Percentiles rank a stretch among this genome's conserved stretches.
These are phyloP conservation scores for Caenorhabditis sp. DNA, from an alignment of 2,888 invertebrate genomes.

Conservation along the genomic window DNA sequence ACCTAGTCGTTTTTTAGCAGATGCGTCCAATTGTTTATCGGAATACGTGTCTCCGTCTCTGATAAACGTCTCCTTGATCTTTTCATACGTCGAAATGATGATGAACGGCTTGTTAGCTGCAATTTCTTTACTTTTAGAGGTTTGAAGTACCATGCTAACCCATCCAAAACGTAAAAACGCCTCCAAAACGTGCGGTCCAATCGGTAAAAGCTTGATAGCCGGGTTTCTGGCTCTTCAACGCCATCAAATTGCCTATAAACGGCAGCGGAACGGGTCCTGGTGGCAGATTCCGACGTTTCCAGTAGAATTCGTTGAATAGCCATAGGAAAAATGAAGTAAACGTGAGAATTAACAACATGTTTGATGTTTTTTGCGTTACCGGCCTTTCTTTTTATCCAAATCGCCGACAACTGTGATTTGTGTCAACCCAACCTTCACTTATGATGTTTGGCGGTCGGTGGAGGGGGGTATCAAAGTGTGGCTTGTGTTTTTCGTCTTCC, in stretches of 20 bases:
- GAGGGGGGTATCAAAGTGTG: slow-evolving; percentile 19
- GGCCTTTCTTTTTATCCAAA: not conserved
- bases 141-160: no score
- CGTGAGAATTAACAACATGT: slow-evolving; percentile 34
- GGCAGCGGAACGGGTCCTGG: slow-evolving; percentile 53
- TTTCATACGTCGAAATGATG: not conserved
- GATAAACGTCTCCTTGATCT: slow-evolving; percentile 9
- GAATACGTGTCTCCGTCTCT: slow-evolving; percentile 20
- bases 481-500: slow-evolving; percentile 27
- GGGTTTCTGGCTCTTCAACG: slow-evolving; percentile 23
- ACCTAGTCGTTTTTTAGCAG: slow-evolving; percentile 4
- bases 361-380: not conserved
- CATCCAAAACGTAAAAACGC: no score
- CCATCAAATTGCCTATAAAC: slow-evolving; percentile 41
- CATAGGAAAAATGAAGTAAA: slow-evolving; percentile 17
- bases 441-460: no score
- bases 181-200: not conserved
- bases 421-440: not conserved
- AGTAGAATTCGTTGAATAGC: slow-evolving; percentile 50
- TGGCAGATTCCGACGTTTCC: slow-evolving; percentile 61
- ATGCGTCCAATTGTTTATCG: slow-evolving; percentile 7
- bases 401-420: slow-evolving; percentile 7
- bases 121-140: not conserved
- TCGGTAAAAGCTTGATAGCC: slow-evolving; percentile 18
- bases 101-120: slow-evolving; percentile 1